phyloP scores from a whole-genome alignment of 2,888 invertebrate species.

The Lysandra bellargus region DNA sequence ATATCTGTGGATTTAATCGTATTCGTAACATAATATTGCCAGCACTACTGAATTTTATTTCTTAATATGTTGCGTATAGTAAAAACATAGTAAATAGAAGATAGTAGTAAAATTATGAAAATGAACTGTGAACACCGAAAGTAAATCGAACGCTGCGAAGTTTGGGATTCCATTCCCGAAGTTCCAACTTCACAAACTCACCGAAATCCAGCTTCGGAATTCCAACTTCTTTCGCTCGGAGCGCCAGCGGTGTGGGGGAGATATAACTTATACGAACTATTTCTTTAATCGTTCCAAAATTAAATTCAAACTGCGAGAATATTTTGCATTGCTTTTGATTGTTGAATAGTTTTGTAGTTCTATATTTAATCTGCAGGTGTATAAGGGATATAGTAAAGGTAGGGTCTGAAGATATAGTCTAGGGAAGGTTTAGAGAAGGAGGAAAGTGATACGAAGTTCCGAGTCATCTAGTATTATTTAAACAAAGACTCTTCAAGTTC shows the following conservation, averaged over 20 bases:
- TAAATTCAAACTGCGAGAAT: not conserved
- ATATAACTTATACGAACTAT: slow-evolving; percentile 3
- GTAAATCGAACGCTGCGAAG: slow-evolving; percentile 7
- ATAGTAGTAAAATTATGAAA: not conserved
- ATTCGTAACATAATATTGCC: too few relatives aligned
- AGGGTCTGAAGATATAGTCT: too few relatives aligned
- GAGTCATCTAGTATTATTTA: too few relatives aligned
- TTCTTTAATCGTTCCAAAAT: slow-evolving; percentile 12
- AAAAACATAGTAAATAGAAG: not conserved
- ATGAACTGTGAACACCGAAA: slow-evolving; percentile 6
- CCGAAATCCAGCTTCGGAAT: slow-evolving; percentile 18
- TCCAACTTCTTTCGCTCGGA: not conserved
- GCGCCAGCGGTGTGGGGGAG: not conserved
- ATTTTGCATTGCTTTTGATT: slow-evolving; percentile 9
- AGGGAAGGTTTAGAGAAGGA: too few relatives aligned
- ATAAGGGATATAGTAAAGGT: not conserved
- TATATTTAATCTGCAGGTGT: not conserved
- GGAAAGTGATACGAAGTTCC: too few relatives aligned
- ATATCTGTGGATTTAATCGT: too few relatives aligned
- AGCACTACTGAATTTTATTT: too few relatives aligned
- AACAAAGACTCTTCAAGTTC: too few relatives aligned
- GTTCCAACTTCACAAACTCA: slow-evolving; percentile 3
- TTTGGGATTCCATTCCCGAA: not conserved
- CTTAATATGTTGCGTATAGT: too few relatives aligned
- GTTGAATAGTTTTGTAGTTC: not conserved